These are phyloP conservation scores for Picathartes gymnocephalus DNA, from an alignment of 2,113 vertebrate genomes.

Conservation along the genomic window DNA sequence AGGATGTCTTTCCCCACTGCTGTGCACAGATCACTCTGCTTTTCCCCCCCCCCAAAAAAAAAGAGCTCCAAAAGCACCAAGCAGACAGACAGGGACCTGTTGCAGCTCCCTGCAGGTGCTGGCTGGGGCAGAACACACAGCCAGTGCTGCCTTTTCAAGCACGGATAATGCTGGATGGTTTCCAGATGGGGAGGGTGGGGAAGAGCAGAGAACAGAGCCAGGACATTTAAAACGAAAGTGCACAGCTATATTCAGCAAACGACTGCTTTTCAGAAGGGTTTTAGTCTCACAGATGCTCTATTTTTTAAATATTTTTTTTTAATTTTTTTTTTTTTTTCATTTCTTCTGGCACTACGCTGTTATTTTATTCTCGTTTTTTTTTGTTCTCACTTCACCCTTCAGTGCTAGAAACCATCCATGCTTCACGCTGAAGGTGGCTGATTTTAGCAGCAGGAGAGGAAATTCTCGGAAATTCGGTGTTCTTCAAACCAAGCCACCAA, in stretches of 20 bases:
- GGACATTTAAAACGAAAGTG: neutral
- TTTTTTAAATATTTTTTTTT: neutral
- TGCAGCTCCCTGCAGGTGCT: neutral
- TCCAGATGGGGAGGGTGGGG: neutral
- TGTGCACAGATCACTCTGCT: neutral
- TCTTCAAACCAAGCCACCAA: neutral
- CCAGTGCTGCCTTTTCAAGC: neutral
- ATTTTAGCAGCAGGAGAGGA: neutral
- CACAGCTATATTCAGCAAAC: neutral
- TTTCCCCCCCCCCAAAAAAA: fast-evolving
- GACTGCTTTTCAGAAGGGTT: neutral
- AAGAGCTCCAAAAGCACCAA: fast-evolving
- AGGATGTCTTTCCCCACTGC: neutral
- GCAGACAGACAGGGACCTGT: neutral
- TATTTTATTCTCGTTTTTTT: neutral
- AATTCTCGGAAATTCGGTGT: neutral
- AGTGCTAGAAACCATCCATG: neutral
- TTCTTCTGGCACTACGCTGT: neutral
- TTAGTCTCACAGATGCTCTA: neutral
- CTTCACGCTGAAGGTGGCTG: neutral
- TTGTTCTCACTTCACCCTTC: neutral
- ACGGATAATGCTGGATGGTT: neutral
- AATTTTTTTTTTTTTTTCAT: neutral
- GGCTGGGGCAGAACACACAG: neutral
- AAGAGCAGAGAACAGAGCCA: neutral